A percentile compares a stretch with the other conserved stretches of the same genome.
These are phyloP conservation scores for Siniperca undulata DNA, from an alignment of 2,797 vertebrate species.

Conservation along the genomic window DNA sequence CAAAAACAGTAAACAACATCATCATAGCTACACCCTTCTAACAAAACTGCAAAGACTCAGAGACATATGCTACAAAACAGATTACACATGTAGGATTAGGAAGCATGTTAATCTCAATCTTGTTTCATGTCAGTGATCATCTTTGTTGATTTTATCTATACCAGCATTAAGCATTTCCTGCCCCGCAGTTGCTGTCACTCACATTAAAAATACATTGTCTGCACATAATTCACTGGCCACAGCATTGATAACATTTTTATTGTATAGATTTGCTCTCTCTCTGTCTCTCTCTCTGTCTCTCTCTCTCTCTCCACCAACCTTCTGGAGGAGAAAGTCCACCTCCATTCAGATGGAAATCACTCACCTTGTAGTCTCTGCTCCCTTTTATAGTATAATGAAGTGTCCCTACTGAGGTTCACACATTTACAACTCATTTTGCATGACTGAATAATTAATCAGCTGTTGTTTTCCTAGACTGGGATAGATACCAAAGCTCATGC, in stretches of 20 bases:
- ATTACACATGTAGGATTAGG: slow-evolving; percentile 58
- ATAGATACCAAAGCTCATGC: too few species aligned
- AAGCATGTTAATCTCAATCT: slow-evolving; percentile 51
- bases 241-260: background rate
- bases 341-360: slow-evolving; percentile 54
- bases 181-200: background rate
- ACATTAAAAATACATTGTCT: background rate
- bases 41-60: background rate
- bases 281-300: background rate
- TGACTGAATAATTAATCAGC: slow-evolving; percentile 48
- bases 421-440: slow-evolving; percentile 57
- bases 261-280: background rate
- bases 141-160: slow-evolving; percentile 43
- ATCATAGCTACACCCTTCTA: background rate
- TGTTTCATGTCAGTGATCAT: slow-evolving; percentile 41
- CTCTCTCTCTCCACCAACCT: background rate
- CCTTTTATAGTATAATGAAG: slow-evolving; percentile 44
- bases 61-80: slow-evolving; percentile 40
- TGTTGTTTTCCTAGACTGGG: slow-evolving; percentile 9
- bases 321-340: slow-evolving; percentile 1
- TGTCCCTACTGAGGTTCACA: slow-evolving; percentile 19
- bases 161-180: background rate
- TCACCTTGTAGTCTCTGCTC: background rate
- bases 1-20: background rate
- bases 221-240: background rate